A percentile compares a stretch with the other conserved stretches of the same genome.
Evolutionary conservation across 1,140 invertebrate genomes (phyloP).

Genomic region (Drosophila jambulina): DNA sequence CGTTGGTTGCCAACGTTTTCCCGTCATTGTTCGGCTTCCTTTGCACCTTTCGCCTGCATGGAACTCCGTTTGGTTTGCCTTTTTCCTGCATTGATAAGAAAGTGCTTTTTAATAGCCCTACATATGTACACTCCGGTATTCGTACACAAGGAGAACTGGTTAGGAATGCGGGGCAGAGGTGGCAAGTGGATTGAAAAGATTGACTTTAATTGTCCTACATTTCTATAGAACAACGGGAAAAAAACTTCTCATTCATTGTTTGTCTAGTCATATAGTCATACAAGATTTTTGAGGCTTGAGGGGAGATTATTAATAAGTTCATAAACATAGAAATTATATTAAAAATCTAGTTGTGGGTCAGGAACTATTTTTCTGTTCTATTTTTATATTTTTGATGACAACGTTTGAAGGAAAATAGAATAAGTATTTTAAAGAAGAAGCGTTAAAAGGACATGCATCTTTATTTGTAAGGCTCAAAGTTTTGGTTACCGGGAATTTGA

Average conservation of each 20-base stretch:
- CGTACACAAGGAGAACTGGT: constrained; percentile 21
- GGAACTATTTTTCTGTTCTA: too few species aligned
- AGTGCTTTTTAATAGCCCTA: constrained; percentile 76
- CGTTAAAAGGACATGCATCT: too few species aligned
- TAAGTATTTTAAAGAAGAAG: too few species aligned
- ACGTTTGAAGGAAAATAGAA: too few species aligned
- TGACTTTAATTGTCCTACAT: constrained; percentile 28
- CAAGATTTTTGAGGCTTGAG: neutral
- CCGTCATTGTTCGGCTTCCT: constrained; percentile 50
- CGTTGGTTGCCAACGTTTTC: constrained; percentile 41
- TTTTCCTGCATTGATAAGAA: constrained; percentile 62
- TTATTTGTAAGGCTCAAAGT: too few species aligned
- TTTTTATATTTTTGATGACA: too few species aligned
- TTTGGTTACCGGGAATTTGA: too few species aligned
- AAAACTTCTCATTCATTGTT: neutral
- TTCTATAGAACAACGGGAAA: neutral
- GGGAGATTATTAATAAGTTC: neutral
- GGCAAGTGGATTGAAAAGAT: constrained; percentile 13
- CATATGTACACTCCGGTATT: constrained; percentile 39
- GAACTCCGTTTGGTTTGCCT: constrained; percentile 64
- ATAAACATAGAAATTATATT: neutral
- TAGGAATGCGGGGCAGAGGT: constrained; percentile 1
- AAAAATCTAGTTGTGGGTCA: neutral
- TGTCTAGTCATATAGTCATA: neutral
- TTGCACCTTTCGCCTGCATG: constrained; percentile 62